Evolutionary conservation across 2,113 vertebrate species (phyloP).

Genomic region (Orthonyx spaldingii): DNA sequence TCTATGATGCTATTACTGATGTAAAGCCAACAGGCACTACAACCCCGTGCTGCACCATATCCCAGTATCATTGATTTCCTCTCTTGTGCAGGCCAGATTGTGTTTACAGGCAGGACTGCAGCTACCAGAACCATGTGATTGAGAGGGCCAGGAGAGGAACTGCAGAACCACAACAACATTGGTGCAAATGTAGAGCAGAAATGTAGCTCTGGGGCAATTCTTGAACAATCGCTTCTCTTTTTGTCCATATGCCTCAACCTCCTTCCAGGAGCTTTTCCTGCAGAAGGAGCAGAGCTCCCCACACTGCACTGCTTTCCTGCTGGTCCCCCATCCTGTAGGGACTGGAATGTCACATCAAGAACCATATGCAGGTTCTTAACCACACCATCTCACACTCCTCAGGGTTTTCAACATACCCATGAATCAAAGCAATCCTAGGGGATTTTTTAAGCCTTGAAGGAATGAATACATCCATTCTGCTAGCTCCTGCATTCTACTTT

Average conservation of each 20-base stretch:
- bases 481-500: neutral
- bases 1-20: neutral
- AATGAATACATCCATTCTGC: neutral
- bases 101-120: neutral
- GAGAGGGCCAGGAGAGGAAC: neutral
- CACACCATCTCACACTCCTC: neutral
- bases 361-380: neutral
- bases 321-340: fast-evolving
- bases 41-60: neutral
- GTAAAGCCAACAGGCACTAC: neutral
- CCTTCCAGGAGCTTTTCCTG: neutral
- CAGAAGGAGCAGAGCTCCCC: neutral
- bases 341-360: neutral
- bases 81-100: neutral
- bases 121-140: neutral
- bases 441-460: neutral
- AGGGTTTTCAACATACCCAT: neutral
- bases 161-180: neutral
- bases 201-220: neutral
- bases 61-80: neutral
- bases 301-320: neutral
- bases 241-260: neutral
- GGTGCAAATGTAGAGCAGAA: neutral
- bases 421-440: neutral
- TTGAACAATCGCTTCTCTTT: neutral